A percentile compares a stretch with the other conserved stretches of the same genome.
Conservation (phyloP, 64 coral and sea anemone species). For the Montipora cactus region DNA sequence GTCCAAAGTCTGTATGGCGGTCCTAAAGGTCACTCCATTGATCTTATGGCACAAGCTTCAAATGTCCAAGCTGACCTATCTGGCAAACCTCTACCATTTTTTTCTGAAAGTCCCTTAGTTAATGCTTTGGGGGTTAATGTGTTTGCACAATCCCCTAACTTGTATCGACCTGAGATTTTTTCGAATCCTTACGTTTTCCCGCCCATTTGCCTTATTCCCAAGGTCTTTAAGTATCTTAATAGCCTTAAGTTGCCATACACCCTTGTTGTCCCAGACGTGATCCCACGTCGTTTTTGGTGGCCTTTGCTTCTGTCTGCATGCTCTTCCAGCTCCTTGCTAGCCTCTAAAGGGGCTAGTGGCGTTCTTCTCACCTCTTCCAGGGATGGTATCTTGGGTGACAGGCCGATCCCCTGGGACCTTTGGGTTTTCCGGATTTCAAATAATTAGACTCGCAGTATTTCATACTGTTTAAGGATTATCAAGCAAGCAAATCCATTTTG, state of each 20-base stretch:
- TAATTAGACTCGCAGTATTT: not conserved
- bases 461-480: not conserved
- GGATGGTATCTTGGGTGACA: not conserved
- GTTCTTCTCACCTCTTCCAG: conserved; percentile 12
- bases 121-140: not conserved
- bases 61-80: no score
- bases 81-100: no score
- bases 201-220: no score
- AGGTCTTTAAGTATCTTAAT: no score
- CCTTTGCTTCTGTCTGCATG: conserved; percentile 21
- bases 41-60: conserved; percentile 45
- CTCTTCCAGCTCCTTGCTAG: conserved; percentile 12
- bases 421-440: conserved; percentile 34
- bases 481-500: not conserved
- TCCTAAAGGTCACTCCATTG: conserved; percentile 29
- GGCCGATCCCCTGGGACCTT: conserved; percentile 62
- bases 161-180: no score
- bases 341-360: conserved; percentile 29
- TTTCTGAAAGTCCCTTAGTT: conserved; percentile 10
- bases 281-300: conserved; percentile 49
- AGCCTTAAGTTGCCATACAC: not conserved
- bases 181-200: no score
- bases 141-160: no score
- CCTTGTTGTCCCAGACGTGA: conserved; percentile 35
- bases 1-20: not conserved